phyloP scores from a whole-genome alignment of 2,888 invertebrate species.

The Phalera bucephala region DNA sequence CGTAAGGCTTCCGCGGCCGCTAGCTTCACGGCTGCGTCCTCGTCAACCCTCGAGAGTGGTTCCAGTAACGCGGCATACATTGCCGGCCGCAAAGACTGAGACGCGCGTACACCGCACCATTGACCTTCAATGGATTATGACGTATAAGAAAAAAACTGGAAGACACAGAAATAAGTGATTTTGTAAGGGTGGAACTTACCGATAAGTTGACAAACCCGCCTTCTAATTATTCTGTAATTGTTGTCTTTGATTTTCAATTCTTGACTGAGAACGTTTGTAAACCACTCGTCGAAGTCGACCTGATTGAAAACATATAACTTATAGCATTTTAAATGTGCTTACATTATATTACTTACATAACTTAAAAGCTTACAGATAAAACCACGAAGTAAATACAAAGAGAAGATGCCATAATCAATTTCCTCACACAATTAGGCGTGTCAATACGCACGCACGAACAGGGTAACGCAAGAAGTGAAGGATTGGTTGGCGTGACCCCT shows the following conservation, averaged over 20 bases:
- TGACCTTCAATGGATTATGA: constrained; percentile 58
- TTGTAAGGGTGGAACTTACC: constrained; percentile 71
- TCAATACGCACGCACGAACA: too few relatives aligned
- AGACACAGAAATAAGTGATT: not conserved
- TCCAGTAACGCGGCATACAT: constrained; percentile 91
- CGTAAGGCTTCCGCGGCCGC: constrained; percentile 93
- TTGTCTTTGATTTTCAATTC: constrained; percentile 92
- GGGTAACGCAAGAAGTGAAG: too few relatives aligned
- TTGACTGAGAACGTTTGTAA: constrained; percentile 89
- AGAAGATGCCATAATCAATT: too few relatives aligned
- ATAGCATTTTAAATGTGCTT: too few relatives aligned
- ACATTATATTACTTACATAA: too few relatives aligned
- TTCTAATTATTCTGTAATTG: constrained; percentile 92
- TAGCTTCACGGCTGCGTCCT: constrained; percentile 94
- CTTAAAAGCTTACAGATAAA: too few relatives aligned
- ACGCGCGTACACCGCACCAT: constrained; percentile 93
- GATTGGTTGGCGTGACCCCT: too few relatives aligned
- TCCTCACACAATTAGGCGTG: too few relatives aligned
- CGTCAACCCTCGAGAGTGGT: constrained; percentile 84
- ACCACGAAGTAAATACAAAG: too few relatives aligned
- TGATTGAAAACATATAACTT: too few relatives aligned
- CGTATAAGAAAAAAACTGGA: not conserved
- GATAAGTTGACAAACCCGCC: constrained; percentile 93
- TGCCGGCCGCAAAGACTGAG: constrained; percentile 89
- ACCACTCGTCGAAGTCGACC: constrained; percentile 97